These are phyloP conservation scores for Chironomus tepperi DNA, from an alignment of 1,140 invertebrate genomes.

Conservation along the genomic window DNA sequence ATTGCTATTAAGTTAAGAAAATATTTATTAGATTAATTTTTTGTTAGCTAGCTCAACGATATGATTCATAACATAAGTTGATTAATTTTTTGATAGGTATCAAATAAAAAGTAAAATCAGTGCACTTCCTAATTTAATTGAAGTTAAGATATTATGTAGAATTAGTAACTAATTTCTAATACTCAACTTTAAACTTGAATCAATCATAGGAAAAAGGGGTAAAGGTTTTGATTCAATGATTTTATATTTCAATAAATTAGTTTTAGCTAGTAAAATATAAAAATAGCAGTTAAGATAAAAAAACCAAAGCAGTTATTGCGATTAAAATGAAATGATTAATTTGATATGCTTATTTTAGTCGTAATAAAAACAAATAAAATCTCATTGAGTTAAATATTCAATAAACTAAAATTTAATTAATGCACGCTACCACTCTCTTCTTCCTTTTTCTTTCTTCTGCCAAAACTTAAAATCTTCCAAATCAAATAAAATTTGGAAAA, in stretches of 20 bases:
- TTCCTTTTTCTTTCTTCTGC: background rate
- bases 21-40: background rate
- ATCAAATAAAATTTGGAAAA: background rate
- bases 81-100: no score
- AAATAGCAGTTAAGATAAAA: constrained; percentile 9
- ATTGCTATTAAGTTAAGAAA: background rate
- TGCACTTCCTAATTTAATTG: no score
- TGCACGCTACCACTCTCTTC: constrained; percentile 21
- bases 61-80: no score
- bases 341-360: background rate
- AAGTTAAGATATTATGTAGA: no score
- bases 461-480: background rate
- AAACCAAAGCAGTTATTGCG: background rate
- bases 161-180: no score
- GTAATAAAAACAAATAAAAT: background rate
- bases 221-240: no score
- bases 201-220: no score
- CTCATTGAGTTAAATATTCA: background rate
- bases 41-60: no score
- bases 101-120: no score
- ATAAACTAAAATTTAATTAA: background rate
- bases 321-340: background rate
- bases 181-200: no score
- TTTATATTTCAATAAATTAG: no score
- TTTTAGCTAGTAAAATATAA: background rate